phyloP scores from a whole-genome alignment of 1,140 invertebrate genomes.

The Lanistes nyassanus region DNA sequence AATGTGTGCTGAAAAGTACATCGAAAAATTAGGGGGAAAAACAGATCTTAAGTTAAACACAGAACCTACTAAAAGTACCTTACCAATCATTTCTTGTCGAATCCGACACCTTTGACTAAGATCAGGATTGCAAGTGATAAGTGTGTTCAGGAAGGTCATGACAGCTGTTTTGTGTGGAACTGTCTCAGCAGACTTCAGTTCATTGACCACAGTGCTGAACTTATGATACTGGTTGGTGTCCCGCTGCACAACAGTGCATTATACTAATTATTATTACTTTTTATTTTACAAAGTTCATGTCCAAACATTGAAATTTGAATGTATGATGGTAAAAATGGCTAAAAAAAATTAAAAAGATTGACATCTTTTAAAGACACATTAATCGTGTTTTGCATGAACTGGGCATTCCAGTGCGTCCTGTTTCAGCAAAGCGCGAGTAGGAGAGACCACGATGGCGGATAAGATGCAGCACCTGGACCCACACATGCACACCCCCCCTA shows the following conservation, averaged over 20 bases:
- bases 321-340: neutral
- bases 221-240: constrained; percentile 71
- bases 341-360: neutral
- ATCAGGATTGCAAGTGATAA: constrained; percentile 87
- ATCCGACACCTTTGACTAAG: constrained; percentile 86
- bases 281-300: neutral
- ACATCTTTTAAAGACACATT: too few species aligned
- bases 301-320: neutral
- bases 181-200: constrained; percentile 81
- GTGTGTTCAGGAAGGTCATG: constrained; percentile 92
- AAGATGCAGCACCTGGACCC: neutral
- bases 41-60: too few species aligned
- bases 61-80: too few species aligned
- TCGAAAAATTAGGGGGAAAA: too few species aligned
- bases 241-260: constrained; percentile 39
- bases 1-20: too few species aligned
- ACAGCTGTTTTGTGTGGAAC: constrained; percentile 90
- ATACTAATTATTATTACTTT: too few species aligned
- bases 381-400: too few species aligned
- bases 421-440: too few species aligned
- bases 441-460: neutral
- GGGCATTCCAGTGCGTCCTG: too few species aligned
- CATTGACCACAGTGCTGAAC: constrained; percentile 85
- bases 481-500: neutral
- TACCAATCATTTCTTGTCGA: constrained; percentile 94